Percentiles rank a stretch among this genome's conserved stretches.
Conservation (phyloP, 1,140 invertebrate genomes). For the Procambarus virginalis region DNA sequence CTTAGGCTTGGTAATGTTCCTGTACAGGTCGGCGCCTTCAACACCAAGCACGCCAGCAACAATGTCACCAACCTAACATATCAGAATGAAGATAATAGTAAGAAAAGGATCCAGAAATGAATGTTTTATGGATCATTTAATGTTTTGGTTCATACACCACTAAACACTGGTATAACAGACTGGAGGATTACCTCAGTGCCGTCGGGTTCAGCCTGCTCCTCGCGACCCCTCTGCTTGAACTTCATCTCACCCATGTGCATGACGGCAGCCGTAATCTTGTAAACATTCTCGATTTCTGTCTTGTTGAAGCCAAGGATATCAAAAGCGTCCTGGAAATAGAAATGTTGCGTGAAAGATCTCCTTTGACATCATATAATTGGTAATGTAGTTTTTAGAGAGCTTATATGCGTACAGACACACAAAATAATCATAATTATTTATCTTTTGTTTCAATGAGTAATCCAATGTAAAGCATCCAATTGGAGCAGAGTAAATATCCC, state of each 20-base stretch:
- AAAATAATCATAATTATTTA: too few relatives aligned
- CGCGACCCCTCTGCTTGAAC: conserved; percentile 64
- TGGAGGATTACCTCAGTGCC: conserved; percentile 75
- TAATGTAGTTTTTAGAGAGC: too few relatives aligned
- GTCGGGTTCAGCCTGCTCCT: conserved; percentile 76
- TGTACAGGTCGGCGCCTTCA: conserved; percentile 73
- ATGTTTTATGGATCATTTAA: too few relatives aligned
- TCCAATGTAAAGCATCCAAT: too few relatives aligned
- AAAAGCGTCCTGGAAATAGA: conserved; percentile 75
- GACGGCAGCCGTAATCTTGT: conserved; percentile 79
- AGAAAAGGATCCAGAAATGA: too few relatives aligned
- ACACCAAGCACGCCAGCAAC: conserved; percentile 76
- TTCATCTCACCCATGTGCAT: conserved; percentile 79
- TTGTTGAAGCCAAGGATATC: conserved; percentile 79
- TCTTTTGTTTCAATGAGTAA: too few relatives aligned
- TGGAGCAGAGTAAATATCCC: too few relatives aligned
- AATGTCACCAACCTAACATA: conserved; percentile 74
- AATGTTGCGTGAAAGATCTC: too few relatives aligned
- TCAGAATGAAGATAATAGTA: background rate
- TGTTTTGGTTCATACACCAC: too few relatives aligned
- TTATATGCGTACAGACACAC: too few relatives aligned
- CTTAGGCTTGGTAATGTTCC: conserved; percentile 51
- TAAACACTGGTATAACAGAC: too few relatives aligned
- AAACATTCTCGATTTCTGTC: conserved; percentile 79
- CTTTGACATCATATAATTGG: too few relatives aligned